A percentile compares a stretch with the other conserved stretches of the same genome.
Evolutionary conservation across 2,113 vertebrate species (phyloP).

Genomic region (Nerophis ophidion): DNA sequence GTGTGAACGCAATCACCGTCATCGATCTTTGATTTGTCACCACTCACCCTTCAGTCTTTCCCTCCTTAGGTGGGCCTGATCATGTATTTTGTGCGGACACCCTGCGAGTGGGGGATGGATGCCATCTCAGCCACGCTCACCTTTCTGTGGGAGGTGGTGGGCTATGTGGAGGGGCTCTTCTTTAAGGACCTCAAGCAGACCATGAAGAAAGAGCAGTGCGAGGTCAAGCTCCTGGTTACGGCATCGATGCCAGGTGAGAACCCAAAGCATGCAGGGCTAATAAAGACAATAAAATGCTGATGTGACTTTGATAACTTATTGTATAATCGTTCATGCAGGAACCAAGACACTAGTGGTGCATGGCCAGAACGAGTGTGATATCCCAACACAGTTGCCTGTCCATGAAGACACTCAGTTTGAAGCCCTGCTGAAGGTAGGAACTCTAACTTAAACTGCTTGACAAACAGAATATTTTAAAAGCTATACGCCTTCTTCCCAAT

Average conservation of each 20-base stretch:
- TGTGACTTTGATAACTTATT: not conserved
- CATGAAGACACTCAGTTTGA: constrained; percentile 99
- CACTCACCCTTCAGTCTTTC: not conserved
- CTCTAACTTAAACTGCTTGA: not conserved
- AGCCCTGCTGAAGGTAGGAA: constrained; percentile 87
- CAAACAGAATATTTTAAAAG: not conserved
- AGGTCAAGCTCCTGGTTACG: constrained; percentile 94
- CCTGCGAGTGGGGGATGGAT: constrained; percentile 98
- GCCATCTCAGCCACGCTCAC: constrained; percentile 96
- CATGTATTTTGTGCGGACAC: constrained; percentile 98
- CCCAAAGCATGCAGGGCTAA: not conserved
- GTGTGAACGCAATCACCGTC: not conserved
- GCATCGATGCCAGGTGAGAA: constrained; percentile 94
- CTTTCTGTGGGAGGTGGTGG: constrained; percentile 97
- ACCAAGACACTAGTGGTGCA: constrained; percentile 98
- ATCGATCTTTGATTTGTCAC: not conserved
- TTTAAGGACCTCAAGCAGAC: constrained; percentile 99
- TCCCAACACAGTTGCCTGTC: constrained; percentile 96
- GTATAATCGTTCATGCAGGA: constrained; percentile 62
- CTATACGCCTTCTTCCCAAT: constrained; percentile 6
- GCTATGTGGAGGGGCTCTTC: constrained; percentile 95
- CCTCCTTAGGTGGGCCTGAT: constrained; percentile 85
- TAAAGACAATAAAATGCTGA: not conserved
- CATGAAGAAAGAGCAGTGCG: constrained; percentile 99
- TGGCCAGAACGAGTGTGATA: constrained; percentile 97